Evolutionary conservation across 2,888 invertebrate genomes (phyloP), one percentile per base, ranked within the genome.

Genomic region (Adineta ricciae): DNA sequence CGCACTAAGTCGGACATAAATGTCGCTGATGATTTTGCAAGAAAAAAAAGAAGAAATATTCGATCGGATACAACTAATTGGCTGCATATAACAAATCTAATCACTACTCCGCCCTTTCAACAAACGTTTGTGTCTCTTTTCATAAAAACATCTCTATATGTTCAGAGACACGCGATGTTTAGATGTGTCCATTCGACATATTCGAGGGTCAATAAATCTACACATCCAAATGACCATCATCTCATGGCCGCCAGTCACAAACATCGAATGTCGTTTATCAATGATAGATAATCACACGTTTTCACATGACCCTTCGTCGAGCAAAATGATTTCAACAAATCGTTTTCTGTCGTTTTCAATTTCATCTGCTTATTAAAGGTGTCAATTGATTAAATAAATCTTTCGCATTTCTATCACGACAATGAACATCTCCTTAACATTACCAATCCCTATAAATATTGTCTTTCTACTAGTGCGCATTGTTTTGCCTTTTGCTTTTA

Each of bases 221-320:
- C 64, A 64, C 32, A 32, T 64, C 32, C 64, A 32, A 46, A 46
- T 46, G 46, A 46, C 46, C 46, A 46, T 46, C 46, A 46, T 46
- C 46, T 46, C 46, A 64, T 64, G 32, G 64, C 64, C 64, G 64
- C 27, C 16, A 32, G 64, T 32, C 7, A 64, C 64, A 36, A 64
- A 32, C 11, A 64, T 64, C 19, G 64, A 16, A 64, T 64, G 64
- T 64, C 64, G 64, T 64, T 64, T 32, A 64, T 64, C 64, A 64
- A 64, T 64, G 64, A 64, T 64, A 64, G 64, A 64, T 64, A 64
- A 64, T 64, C 64, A 64, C 64, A 64, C 19, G 64, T 64, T 64
- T 64, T 64, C 64, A 64, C 64, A 14, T 64, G 32, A 36, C 46
- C 32, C 64, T 64, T 3, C 27, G 64, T 32, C 64, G 27, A 32